Evolutionary conservation across 1,140 invertebrate species (phyloP), one percentile per base, ranked within the genome.

Genomic region (Zaprionus ghesquierei): DNA sequence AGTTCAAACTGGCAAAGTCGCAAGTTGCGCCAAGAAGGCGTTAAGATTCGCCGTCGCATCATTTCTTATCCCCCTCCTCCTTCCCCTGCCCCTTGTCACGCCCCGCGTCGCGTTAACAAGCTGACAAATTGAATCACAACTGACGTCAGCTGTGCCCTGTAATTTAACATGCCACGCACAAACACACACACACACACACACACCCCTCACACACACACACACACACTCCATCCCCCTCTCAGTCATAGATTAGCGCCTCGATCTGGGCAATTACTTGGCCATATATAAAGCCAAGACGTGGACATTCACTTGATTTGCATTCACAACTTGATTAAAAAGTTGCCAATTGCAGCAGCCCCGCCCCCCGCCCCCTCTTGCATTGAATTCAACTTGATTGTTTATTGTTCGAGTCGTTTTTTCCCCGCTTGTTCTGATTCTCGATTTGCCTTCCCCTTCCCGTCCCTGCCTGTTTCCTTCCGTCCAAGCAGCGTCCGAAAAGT

Each of bases 41-140:
- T 66, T 87, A 90, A 90, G 87, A 90, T 81, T 90, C 86, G 75
- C 81, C 82, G 87, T 90, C 86, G 75, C 79, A 90, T 82, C 71
- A 68, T 76, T 72, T 72, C 62, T 69, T 72, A 63, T 61, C 2
- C 5, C 41, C 29, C 55, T 15, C 18, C 49, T 55, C 62, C 46
- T n/a, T 65, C 25, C 49, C 56, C 68, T 44, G 25, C 10, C 22
- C 12, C 61, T 20, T 8, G 27, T 9, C 27, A 29, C 27, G 3
- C 4, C 35, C 4, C 27, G 31, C 66, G 59, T 49, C 38, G 35
- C 23, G 41, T 53, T 71, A 86, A 82, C 82, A 87, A 87, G 75
- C 82, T 82, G 75, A 86, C 82, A 86, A 86, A 86, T 86, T 86
- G 79, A 86, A 87, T 89, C 84, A 79, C 35, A 41, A 41, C 71